phyloP scores from a whole-genome alignment of 2,113 vertebrate species.

The Thunnus thynnus region DNA sequence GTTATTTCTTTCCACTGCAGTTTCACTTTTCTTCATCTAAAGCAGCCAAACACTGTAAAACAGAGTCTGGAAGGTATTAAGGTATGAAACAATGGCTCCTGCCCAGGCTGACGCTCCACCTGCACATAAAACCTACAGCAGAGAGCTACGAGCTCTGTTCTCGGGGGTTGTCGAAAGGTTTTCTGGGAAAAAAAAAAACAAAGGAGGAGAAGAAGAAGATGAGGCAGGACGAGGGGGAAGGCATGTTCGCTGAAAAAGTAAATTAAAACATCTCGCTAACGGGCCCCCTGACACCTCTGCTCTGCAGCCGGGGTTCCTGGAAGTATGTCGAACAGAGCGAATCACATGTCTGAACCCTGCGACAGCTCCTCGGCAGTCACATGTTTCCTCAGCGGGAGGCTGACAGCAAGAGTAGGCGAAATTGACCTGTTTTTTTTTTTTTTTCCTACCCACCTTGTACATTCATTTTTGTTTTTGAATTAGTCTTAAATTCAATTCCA shows the following conservation, averaged over 20 bases:
- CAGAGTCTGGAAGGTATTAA: neutral
- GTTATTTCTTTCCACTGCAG: neutral
- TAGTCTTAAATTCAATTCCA: neutral
- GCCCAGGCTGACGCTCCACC: neutral
- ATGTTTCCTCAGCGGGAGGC: neutral
- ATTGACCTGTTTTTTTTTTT: too few species aligned
- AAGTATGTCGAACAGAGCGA: neutral
- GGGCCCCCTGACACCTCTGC: neutral
- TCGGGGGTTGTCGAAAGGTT: neutral
- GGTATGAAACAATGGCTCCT: constrained; percentile 7
- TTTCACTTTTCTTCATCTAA: neutral
- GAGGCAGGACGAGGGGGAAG: neutral
- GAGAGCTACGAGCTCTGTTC: neutral
- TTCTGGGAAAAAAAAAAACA: neutral
- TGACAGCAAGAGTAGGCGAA: neutral
- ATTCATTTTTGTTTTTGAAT: neutral
- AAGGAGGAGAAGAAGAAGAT: too few species aligned
- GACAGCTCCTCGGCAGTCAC: neutral
- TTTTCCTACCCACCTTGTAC: too few species aligned
- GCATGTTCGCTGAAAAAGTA: neutral
- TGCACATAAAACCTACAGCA: constrained; percentile 4
- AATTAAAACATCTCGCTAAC: neutral
- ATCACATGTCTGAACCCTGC: constrained; percentile 10
- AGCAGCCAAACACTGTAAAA: constrained; percentile 2
- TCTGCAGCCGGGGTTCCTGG: neutral